Percentiles rank a stretch among this genome's conserved stretches.
Evolutionary conservation across 2,797 vertebrate genomes (phyloP).

Genomic region (Arnoldichthys spilopterus): DNA sequence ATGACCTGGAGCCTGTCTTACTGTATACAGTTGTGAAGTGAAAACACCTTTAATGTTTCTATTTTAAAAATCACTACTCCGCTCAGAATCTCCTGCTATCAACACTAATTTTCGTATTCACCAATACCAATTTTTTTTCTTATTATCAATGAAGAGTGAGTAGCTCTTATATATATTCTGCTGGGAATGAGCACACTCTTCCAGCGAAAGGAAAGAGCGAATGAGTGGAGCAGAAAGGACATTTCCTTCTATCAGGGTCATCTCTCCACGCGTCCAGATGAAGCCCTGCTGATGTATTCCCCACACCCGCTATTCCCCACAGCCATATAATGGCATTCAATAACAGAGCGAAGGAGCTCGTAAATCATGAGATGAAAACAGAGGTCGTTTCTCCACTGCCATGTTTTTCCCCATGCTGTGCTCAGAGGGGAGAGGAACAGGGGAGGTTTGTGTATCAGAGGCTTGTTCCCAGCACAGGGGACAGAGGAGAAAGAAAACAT

Average conservation of each 20-base stretch:
- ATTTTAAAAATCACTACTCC: background rate
- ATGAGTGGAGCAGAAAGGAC: slow-evolving; percentile 40
- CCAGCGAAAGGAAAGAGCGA: slow-evolving; percentile 29
- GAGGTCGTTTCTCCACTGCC: slow-evolving; percentile 36
- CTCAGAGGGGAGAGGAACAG: background rate
- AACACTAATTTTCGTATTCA: slow-evolving; percentile 29
- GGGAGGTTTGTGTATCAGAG: background rate
- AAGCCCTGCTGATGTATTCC: slow-evolving; percentile 47
- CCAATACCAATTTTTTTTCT: slow-evolving; percentile 39
- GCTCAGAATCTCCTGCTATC: slow-evolving; percentile 29
- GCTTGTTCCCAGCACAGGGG: slow-evolving; percentile 20
- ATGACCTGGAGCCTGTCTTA: no score
- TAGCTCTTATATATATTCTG: slow-evolving; percentile 39
- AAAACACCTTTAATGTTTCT: slow-evolving; percentile 15
- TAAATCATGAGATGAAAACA: slow-evolving; percentile 54
- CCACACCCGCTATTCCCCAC: slow-evolving; percentile 39
- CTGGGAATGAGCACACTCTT: slow-evolving; percentile 31
- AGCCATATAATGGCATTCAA: slow-evolving; percentile 58
- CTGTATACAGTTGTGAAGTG: background rate
- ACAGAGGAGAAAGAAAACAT: background rate
- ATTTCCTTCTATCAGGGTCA: slow-evolving; percentile 53
- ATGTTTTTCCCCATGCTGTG: background rate
- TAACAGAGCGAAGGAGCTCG: slow-evolving; percentile 48
- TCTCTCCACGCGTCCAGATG: slow-evolving; percentile 42
- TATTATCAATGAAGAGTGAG: slow-evolving; percentile 37